Evolutionary conservation across 1,140 invertebrate genomes (phyloP).

Genomic region (Heliconius hewitsoni): DNA sequence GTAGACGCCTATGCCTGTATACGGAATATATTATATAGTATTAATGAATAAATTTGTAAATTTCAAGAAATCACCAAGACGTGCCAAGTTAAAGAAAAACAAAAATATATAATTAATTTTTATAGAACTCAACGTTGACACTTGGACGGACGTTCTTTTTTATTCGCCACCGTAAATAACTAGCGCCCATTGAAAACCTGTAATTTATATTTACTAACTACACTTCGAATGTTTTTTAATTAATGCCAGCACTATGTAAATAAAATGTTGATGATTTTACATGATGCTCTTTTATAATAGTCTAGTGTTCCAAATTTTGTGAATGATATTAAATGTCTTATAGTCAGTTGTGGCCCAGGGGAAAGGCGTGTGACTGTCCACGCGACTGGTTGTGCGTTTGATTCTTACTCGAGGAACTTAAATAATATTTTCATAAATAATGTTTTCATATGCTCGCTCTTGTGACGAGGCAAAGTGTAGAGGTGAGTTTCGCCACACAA

Average conservation of each 20-base stretch:
- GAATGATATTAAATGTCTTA: too few species aligned
- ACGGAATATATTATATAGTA: too few species aligned
- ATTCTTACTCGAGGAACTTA: too few species aligned
- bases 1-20: too few species aligned
- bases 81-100: neutral
- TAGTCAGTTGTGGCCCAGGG: too few species aligned
- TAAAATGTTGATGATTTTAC: neutral
- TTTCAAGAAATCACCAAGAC: slow-evolving; percentile 2
- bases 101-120: neutral
- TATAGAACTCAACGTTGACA: neutral
- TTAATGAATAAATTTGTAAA: neutral
- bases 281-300: neutral
- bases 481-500: too few species aligned
- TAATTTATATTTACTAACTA: neutral
- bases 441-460: too few species aligned
- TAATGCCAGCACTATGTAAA: neutral
- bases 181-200: neutral
- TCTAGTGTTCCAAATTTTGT: too few species aligned
- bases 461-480: too few species aligned
- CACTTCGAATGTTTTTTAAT: neutral
- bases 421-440: too few species aligned
- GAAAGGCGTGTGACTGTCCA: too few species aligned
- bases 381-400: too few species aligned
- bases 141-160: neutral
- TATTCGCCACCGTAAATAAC: neutral